Percentiles rank a stretch among this genome's conserved stretches.
These are phyloP conservation scores for Cydia fagiglandana DNA, from an alignment of 1,140 invertebrate genomes.

Conservation along the genomic window DNA sequence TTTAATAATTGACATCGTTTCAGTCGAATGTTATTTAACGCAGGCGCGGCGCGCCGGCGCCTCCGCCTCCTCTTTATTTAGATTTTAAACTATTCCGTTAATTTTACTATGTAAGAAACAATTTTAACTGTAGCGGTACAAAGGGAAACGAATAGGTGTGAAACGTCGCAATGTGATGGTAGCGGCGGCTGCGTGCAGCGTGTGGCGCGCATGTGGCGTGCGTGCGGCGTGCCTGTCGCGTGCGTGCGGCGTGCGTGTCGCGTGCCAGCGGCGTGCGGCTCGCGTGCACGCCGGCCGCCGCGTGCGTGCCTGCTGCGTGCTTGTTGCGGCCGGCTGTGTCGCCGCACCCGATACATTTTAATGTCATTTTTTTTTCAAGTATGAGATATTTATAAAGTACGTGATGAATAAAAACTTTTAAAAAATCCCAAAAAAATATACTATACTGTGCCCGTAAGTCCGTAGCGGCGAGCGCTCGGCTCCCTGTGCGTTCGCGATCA, in stretches of 20 bases:
- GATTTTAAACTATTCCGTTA: constrained; percentile 78
- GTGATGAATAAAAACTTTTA: constrained; percentile 67
- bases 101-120: constrained; percentile 75
- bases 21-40: constrained; percentile 65
- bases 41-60: constrained; percentile 41
- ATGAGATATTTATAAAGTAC: constrained; percentile 78
- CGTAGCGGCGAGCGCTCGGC: constrained; percentile 35
- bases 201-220: constrained; percentile 38
- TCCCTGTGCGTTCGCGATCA: constrained; percentile 50
- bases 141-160: constrained; percentile 65
- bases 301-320: constrained; percentile 39
- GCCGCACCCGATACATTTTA: constrained; percentile 66
- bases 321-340: constrained; percentile 49
- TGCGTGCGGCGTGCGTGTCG: background rate
- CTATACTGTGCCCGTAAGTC: constrained; percentile 42
- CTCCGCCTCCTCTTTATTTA: constrained; percentile 65
- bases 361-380: constrained; percentile 77
- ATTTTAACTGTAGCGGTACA: constrained; percentile 71
- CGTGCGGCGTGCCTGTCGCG: constrained; percentile 2
- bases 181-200: constrained; percentile 30
- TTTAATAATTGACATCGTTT: constrained; percentile 77
- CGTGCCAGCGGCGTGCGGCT: constrained; percentile 16
- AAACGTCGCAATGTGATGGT: constrained; percentile 61
- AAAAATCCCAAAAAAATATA: constrained; percentile 68
- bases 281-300: constrained; percentile 33